Base-by-base conservation (phyloP, 2,888 invertebrate species). In the Griposia aprilina region DNA sequence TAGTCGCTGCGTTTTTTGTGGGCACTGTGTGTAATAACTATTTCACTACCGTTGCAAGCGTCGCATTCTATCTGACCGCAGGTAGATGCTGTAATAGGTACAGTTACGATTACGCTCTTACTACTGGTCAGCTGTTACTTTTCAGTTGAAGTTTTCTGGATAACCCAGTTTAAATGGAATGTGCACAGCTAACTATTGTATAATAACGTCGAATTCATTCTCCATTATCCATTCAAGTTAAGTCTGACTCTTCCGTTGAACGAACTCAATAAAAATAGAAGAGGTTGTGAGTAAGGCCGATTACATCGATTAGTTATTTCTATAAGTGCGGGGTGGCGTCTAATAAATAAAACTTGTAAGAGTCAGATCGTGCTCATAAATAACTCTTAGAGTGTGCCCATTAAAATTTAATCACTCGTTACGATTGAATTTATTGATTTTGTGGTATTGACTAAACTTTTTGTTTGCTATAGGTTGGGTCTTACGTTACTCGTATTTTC, bases 41-140 rank as follows among this genome's bases (percentile, higher is more conserved):
- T 95, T 95, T 94, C 93, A 90, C 91, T 93, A 90, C 88, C 93
- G 92, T 94, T 94, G 93, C 93, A 94, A 95, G 93, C 93, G 93
- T 93, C 92, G 93, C 91, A 93, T 93, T 94, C 90, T 90, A 90
- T 93, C 90, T 89, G 89, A 90, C 90, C 88, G 90, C 91, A 87
- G 90, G 88, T 90, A 88, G 91, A 93, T 95, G 94, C 90, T 91
- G 95, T 94, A 95, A 96, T 88, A n/a, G n/a, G n/a, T n/a, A 82
- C 83, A 88, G 89, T 88, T 88, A 86, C 87, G 88, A 90, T 90
- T 89, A 89, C 89, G 85, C 83, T 90, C 82, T 75, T 80, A 85
- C 82, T 82, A 78, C 71, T 72, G 26, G 45, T 68, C 60, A 74
- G 59, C 65, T 78, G 73, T 62, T 63, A 20, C 45, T 41, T 79